phyloP scores from a whole-genome alignment of 2,797 vertebrate species.

The Ceyx erithaca region DNA sequence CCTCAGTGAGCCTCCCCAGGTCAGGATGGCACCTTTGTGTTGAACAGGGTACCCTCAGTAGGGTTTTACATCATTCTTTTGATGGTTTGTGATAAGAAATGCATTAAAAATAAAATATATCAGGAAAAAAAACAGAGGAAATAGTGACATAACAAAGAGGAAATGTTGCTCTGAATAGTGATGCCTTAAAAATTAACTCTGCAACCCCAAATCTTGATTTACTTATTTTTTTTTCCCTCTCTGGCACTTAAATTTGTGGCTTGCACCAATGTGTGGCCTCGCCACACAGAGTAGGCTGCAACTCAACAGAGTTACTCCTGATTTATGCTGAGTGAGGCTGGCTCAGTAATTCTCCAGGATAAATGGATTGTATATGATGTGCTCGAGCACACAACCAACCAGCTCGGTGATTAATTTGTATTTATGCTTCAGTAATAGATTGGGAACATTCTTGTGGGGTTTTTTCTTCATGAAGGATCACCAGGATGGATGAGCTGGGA shows the following conservation, averaged over 20 bases:
- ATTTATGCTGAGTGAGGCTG: background rate
- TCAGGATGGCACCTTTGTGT: background rate
- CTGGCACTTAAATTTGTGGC: background rate
- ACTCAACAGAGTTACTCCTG: background rate
- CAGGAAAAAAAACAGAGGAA: background rate
- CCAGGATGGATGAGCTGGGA: background rate
- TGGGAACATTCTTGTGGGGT: background rate
- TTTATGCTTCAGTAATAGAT: background rate
- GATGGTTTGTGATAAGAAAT: rapidly evolving
- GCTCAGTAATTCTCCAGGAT: background rate
- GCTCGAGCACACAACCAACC: background rate
- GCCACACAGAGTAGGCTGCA: rapidly evolving
- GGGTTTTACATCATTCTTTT: background rate
- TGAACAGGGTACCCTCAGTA: background rate
- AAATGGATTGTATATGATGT: slow-evolving; percentile 10
- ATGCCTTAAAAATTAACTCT: background rate
- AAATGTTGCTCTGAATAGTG: background rate
- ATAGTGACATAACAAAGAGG: background rate
- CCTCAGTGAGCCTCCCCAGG: rapidly evolving
- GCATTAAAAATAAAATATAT: background rate
- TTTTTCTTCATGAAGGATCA: background rate
- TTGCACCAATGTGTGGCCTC: rapidly evolving
- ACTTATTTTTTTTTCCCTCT: no score
- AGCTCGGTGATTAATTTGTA: background rate
- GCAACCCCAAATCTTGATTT: background rate